These are phyloP conservation scores for Nephrotoma flavescens DNA, from an alignment of 2,888 invertebrate genomes.

Conservation along the genomic window DNA sequence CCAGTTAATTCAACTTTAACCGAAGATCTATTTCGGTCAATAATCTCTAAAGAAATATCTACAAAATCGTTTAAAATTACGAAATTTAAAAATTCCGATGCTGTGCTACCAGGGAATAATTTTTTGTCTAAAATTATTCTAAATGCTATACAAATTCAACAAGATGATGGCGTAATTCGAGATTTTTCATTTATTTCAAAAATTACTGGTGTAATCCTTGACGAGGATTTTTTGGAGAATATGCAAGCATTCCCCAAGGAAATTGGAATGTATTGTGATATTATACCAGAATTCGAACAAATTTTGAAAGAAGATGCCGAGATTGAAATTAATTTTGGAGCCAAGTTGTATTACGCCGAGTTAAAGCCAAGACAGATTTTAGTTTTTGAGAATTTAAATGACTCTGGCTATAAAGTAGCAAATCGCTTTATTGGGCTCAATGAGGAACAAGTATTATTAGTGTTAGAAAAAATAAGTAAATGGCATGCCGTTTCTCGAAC, in stretches of 20 bases:
- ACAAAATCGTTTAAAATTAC: background rate
- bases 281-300: background rate
- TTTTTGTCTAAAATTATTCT: background rate
- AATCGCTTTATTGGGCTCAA: background rate
- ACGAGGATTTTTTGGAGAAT: background rate
- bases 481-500: background rate
- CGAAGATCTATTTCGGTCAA: background rate
- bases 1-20: background rate
- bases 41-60: background rate
- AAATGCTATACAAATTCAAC: background rate
- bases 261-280: background rate
- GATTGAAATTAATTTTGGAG: background rate
- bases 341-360: background rate
- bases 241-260: background rate
- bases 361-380: background rate
- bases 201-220: background rate
- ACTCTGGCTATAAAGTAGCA: background rate
- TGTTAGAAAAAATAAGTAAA: background rate
- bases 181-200: background rate
- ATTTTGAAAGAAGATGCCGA: background rate
- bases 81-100: background rate
- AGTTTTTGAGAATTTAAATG: background rate
- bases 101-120: background rate
- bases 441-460: background rate
- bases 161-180: background rate